Percentiles rank a stretch among this genome's conserved stretches.
These are phyloP conservation scores for Antheraea mylitta DNA, from an alignment of 1,140 invertebrate genomes.

Conservation along the genomic window DNA sequence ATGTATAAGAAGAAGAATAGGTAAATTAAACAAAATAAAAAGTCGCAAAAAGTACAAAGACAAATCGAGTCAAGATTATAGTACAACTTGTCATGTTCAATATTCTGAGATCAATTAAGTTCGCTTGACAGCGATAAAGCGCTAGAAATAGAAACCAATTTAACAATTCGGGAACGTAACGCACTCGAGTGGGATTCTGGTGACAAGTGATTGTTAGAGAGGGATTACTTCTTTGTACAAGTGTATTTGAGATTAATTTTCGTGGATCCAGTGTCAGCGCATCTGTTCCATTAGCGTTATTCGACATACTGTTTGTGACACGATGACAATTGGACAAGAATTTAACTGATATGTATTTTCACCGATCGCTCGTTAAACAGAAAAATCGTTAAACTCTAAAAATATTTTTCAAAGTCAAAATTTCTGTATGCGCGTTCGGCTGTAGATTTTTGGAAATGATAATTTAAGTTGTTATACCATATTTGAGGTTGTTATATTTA, in stretches of 20 bases:
- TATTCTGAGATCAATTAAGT: no score
- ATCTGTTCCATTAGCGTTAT: slow-evolving; percentile 54
- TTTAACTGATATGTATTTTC: no score
- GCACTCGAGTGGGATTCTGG: slow-evolving; percentile 49
- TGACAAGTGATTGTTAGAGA: slow-evolving; percentile 66
- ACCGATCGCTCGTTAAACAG: no score
- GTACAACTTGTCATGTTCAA: no score
- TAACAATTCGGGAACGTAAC: slow-evolving; percentile 11
- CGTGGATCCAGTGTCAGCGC: slow-evolving; percentile 41
- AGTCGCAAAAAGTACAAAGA: neutral
- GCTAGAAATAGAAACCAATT: slow-evolving; percentile 3
- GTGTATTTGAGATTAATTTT: slow-evolving; percentile 62
- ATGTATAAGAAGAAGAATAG: no score
- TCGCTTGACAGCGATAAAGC: neutral
- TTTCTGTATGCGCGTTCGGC: no score
- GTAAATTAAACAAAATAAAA: no score
- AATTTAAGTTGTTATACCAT: no score
- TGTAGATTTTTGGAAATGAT: no score
- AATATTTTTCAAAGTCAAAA: no score
- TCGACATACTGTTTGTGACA: neutral
- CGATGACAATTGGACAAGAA: neutral
- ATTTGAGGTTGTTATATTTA: no score
- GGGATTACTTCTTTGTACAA: slow-evolving; percentile 43
- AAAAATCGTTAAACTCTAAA: no score
- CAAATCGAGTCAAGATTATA: neutral